phyloP scores from a whole-genome alignment of 2,888 invertebrate genomes.

The Elgonia sp. region DNA sequence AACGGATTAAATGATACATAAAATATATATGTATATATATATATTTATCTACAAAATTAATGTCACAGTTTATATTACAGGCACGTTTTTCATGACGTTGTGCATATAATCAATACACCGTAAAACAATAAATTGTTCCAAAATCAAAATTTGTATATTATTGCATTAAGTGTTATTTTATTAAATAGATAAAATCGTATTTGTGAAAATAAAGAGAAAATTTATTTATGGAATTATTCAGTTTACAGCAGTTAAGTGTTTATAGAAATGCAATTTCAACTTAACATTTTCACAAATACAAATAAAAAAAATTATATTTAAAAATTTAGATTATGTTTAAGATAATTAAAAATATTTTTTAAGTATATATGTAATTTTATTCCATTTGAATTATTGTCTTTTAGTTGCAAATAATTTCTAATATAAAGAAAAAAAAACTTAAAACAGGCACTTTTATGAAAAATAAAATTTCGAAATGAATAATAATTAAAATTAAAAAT shows the following conservation, averaged over 20 bases:
- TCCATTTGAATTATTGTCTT: slow-evolving; percentile 40
- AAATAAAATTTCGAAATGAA: neutral
- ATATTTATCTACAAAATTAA: slow-evolving; percentile 66
- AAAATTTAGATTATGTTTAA: neutral
- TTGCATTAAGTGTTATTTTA: neutral
- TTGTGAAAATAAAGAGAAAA: slow-evolving; percentile 7
- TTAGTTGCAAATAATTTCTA: slow-evolving; percentile 26
- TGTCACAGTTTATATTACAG: slow-evolving; percentile 61
- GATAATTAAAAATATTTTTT: slow-evolving; percentile 11
- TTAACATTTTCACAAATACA: neutral
- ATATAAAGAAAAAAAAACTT: neutral
- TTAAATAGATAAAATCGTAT: slow-evolving; percentile 11
- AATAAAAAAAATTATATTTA: slow-evolving; percentile 2
- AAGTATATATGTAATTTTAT: slow-evolving; percentile 23
- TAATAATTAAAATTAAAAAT: neutral
- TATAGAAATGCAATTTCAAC: slow-evolving; percentile 18
- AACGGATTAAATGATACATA: slow-evolving; percentile 42
- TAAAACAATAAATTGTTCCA: slow-evolving; percentile 30
- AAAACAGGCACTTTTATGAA: neutral
- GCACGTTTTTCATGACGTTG: slow-evolving; percentile 63
- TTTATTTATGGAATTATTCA: slow-evolving; percentile 3
- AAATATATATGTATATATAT: slow-evolving; percentile 43
- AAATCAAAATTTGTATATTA: slow-evolving; percentile 8
- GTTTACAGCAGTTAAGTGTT: neutral
- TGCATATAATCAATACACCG: slow-evolving; percentile 38